Conservation (phyloP, 2,797 vertebrate genomes). For the Myoxocephalus aenaeus region DNA sequence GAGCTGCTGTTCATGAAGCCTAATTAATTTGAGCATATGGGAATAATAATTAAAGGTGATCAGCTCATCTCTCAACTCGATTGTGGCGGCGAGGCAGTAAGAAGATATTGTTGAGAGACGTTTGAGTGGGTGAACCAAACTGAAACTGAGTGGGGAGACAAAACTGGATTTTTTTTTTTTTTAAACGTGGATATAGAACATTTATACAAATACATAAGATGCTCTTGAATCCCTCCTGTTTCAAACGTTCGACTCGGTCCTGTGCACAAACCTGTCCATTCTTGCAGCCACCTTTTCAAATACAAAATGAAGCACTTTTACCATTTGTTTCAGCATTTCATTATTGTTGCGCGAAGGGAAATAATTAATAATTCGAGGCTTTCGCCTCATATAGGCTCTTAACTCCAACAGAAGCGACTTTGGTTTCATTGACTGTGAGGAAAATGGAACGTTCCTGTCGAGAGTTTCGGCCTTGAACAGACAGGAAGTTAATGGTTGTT, state of each 20-base stretch:
- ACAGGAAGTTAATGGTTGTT: conserved; percentile 46
- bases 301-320: conserved; percentile 3
- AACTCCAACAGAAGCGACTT: conserved; percentile 40
- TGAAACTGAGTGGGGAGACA: background rate
- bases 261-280: background rate
- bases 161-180: background rate
- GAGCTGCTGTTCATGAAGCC: background rate
- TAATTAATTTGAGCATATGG: background rate
- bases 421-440: conserved; percentile 36
- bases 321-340: conserved; percentile 6
- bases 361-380: conserved; percentile 1
- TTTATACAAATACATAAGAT: background rate
- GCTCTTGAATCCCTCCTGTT: background rate
- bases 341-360: conserved; percentile 12
- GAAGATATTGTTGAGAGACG: background rate
- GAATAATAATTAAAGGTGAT: conserved; percentile 16
- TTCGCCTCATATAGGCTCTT: conserved; percentile 20
- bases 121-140: background rate
- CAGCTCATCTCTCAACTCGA: background rate
- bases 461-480: conserved; percentile 43
- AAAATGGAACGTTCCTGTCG: conserved; percentile 43
- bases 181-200: background rate
- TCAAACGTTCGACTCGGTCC: background rate
- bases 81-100: background rate
- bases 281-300: conserved; percentile 2